Evolutionary conservation across 2,113 vertebrate species (phyloP).

Genomic region (Neogobius melanostomus): DNA sequence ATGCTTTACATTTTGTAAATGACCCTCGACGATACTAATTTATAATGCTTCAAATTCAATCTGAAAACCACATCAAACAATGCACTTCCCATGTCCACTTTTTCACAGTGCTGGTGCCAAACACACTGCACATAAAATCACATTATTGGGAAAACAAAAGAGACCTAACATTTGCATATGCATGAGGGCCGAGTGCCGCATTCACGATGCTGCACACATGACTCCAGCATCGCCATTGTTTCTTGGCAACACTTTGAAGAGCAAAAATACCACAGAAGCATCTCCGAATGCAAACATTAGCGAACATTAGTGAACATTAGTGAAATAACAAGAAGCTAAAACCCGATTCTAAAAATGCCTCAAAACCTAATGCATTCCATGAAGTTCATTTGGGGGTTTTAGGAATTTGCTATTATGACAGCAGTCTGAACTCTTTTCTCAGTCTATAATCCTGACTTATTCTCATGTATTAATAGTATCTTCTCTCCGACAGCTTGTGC

Average conservation of each 20-base stretch:
- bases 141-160: conserved; percentile 11
- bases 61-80: not conserved
- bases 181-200: conserved; percentile 4
- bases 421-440: not conserved
- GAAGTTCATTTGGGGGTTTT: not conserved
- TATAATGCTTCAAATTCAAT: too few species aligned
- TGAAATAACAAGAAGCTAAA: not conserved
- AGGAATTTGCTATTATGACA: not conserved
- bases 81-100: not conserved
- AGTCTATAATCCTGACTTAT: not conserved
- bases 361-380: not conserved
- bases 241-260: conserved; percentile 15
- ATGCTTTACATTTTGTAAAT: too few species aligned
- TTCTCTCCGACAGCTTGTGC: conserved; percentile 84
- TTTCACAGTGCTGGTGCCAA: not conserved
- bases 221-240: conserved; percentile 6
- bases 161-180: conserved; percentile 3
- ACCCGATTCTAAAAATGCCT: not conserved
- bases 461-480: not conserved
- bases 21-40: too few species aligned
- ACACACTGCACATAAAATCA: conserved; percentile 1
- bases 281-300: conserved; percentile 5
- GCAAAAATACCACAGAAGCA: conserved; percentile 5
- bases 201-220: conserved; percentile 11
- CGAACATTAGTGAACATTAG: conserved; percentile 4